A percentile compares a stretch with the other conserved stretches of the same genome.
Conservation (phyloP, 2,888 invertebrate genomes). For the Clepsis dumicolana region DNA sequence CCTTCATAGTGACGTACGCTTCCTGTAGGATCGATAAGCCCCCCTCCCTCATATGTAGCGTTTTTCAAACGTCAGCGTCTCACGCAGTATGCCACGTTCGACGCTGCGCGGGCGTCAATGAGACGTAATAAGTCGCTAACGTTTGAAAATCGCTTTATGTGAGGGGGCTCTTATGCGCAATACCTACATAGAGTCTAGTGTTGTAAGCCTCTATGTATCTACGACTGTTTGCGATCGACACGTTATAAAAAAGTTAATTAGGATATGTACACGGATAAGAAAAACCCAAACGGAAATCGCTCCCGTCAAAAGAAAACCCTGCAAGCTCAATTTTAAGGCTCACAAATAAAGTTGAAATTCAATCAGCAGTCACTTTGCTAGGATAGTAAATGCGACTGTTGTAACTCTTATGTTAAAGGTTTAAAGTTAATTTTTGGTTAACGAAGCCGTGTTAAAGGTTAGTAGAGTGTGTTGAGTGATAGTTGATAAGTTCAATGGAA, state of each 20-base stretch:
- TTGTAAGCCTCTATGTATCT: neutral
- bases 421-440: conserved; percentile 2
- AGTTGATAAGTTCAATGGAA: conserved; percentile 63
- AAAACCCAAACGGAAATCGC: conserved; percentile 20
- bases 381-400: neutral
- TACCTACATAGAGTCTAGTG: neutral
- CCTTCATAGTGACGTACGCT: too few species aligned
- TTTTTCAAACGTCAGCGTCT: too few species aligned
- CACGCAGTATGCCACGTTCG: too few species aligned
- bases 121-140: too few species aligned
- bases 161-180: too few species aligned
- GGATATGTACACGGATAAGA: conserved; percentile 22
- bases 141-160: too few species aligned
- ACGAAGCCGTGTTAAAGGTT: conserved; percentile 10
- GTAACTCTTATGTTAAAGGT: neutral
- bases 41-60: too few species aligned
- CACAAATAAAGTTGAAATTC: conserved; percentile 17
- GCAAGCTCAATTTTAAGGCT: conserved; percentile 1
- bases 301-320: neutral
- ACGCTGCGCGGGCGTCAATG: too few species aligned
- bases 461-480: conserved; percentile 52
- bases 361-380: neutral
- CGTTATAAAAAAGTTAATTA: conserved; percentile 17
- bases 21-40: too few species aligned
- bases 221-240: neutral